A percentile compares a stretch with the other conserved stretches of the same genome.
Conservation (phyloP, 2,113 vertebrate species). For the Bostrychus sinensis region DNA sequence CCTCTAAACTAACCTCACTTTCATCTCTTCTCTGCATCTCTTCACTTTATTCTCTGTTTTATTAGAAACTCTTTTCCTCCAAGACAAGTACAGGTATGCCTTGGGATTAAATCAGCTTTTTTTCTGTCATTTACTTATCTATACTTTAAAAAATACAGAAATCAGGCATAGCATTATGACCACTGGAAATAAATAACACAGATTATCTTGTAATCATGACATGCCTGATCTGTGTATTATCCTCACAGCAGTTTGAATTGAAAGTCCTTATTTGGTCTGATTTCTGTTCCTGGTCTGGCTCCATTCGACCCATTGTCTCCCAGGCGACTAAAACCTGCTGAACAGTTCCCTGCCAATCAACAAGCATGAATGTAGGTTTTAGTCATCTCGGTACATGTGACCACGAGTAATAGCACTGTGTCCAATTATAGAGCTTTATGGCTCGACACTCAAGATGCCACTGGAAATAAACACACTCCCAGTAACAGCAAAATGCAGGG, state of each 20-base stretch:
- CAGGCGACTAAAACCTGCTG: conserved; percentile 25
- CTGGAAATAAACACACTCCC: conserved; percentile 6
- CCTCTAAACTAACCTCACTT: not conserved
- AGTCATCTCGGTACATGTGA: conserved; percentile 21
- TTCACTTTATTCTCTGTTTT: not conserved
- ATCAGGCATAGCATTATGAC: too few species aligned
- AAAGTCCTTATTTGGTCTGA: too few species aligned
- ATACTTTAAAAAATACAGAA: too few species aligned
- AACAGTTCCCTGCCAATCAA: conserved; percentile 1
- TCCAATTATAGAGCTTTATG: conserved; percentile 29
- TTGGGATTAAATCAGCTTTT: too few species aligned
- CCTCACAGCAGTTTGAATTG: too few species aligned
- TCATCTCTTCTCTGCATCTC: not conserved
- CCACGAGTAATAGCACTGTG: conserved; percentile 16
- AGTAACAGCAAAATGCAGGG: conserved; percentile 6
- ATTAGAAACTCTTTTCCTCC: too few species aligned
- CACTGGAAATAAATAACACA: too few species aligned
- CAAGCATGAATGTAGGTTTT: conserved; percentile 4
- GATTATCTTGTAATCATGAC: too few species aligned
- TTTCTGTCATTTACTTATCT: conserved; percentile 9
- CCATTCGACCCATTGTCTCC: conserved; percentile 22
- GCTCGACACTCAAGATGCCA: conserved; percentile 9
- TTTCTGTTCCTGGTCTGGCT: too few species aligned
- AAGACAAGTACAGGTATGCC: too few species aligned
- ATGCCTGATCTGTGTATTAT: too few species aligned